Evolutionary conservation across 1,140 invertebrate genomes (phyloP).

Genomic region (Tetragonula clypearis): DNA sequence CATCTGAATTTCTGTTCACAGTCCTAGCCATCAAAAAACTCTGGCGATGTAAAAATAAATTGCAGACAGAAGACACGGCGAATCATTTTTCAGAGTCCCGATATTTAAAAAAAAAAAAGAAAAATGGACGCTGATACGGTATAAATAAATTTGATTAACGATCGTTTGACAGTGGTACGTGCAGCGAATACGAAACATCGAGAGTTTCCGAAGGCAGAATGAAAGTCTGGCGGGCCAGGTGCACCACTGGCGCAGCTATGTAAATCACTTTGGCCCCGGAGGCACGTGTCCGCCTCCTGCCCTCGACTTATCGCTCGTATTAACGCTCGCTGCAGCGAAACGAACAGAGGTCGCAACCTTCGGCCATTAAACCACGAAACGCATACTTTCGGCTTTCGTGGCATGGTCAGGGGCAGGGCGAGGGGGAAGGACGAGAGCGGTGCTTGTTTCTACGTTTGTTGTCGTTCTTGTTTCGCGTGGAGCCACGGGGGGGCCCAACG

Average conservation of each 20-base stretch:
- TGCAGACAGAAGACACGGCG: too few relatives aligned
- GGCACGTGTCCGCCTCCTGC: constrained; percentile 48
- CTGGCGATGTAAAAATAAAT: too few relatives aligned
- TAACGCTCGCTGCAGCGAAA: constrained; percentile 52
- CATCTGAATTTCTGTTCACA: too few relatives aligned
- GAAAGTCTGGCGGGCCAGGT: constrained; percentile 56
- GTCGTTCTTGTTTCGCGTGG: constrained; percentile 69
- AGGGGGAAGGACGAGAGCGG: constrained; percentile 42
- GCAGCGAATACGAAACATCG: too few relatives aligned
- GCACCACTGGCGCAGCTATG: constrained; percentile 51
- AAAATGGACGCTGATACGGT: too few relatives aligned
- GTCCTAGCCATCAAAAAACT: too few relatives aligned
- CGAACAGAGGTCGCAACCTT: constrained; percentile 35
- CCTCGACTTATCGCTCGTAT: constrained; percentile 52
- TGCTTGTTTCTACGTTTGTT: constrained; percentile 70
- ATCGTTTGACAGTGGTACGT: too few relatives aligned
- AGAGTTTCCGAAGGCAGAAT: neutral
- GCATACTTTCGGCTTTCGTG: constrained; percentile 54
- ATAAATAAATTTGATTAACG: too few relatives aligned
- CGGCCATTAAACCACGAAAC: constrained; percentile 44
- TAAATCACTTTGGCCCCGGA: constrained; percentile 47
- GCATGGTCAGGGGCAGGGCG: neutral
- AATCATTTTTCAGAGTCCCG: too few relatives aligned
- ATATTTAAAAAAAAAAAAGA: too few relatives aligned
- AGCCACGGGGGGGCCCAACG: constrained; percentile 64